Conservation (phyloP, 1,140 invertebrate genomes). For the Phymastichus coffea region DNA sequence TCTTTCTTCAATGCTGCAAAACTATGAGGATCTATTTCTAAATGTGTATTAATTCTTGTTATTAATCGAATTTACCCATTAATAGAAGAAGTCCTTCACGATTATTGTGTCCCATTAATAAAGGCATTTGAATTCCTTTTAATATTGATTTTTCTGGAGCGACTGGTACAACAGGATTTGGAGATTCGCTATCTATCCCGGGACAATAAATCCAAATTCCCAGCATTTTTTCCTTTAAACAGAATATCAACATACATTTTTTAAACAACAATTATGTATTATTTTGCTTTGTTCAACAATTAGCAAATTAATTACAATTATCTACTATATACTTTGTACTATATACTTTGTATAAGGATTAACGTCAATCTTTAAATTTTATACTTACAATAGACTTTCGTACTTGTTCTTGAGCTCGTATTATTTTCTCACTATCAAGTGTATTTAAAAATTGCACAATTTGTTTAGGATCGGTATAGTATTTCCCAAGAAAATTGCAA, state of each 20-base stretch:
- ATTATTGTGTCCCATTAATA: conserved; percentile 10
- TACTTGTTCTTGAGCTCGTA: conserved; percentile 31
- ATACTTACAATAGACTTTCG: conserved; percentile 8
- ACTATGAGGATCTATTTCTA: neutral
- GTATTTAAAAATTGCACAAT: conserved; percentile 43
- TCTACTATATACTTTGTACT: too few relatives aligned
- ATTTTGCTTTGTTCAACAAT: too few relatives aligned
- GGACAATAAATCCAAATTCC: neutral
- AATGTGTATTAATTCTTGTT: neutral
- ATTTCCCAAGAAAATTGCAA: conserved; percentile 41
- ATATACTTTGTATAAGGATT: too few relatives aligned
- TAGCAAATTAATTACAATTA: too few relatives aligned
- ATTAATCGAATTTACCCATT: neutral
- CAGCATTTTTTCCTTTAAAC: neutral
- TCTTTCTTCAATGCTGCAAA: neutral
- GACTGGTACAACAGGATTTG: conserved; percentile 1
- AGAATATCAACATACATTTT: neutral
- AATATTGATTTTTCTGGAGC: neutral
- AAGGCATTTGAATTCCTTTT: conserved; percentile 5
- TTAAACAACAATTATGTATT: neutral
- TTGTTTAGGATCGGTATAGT: conserved; percentile 29
- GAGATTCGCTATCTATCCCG: neutral
- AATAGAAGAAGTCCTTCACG: conserved; percentile 1
- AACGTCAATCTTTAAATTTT: neutral
- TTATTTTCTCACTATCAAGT: conserved; percentile 22